Base-by-base conservation (phyloP, 2,888 invertebrate species). In the Cephus pulcher region DNA sequence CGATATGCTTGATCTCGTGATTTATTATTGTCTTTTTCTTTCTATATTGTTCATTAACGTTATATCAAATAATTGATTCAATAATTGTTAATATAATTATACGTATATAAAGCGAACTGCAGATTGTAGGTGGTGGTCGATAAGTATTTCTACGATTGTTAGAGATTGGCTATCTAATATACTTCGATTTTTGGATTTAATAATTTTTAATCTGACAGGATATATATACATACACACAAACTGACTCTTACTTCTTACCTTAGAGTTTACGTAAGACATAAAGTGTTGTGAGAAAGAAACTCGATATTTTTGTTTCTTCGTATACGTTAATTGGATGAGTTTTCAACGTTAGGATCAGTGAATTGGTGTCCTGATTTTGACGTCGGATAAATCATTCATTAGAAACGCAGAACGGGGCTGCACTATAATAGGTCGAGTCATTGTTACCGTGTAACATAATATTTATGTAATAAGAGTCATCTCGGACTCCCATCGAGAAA, bases 371-470 rank as follows among this genome's bases (percentile, higher is more conserved):
- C 71, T 71, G 32, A 71, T 71, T 32, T 15, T 71, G 32, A 34
- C 71, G 71, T 23, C 9, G 56, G 9, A 56, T 71, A 32, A 33
- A 32, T 32, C 71, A 71, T 71, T 56, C 32, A 6, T 33, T 71
- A 12, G 33, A 1, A 71, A 33, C 15, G 71, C 71, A 71, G 71
- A 32, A 71, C 3, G 12, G 71, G 32, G 71, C 12, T 71, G 71
- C 32, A 71, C 12, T 32, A 71, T 71, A 32, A 71, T 71, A 71
- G 32, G 1, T 12, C 33, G 32, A 71, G 71, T 32, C 33, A 77
- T 73, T 74, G 82, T 80, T 81, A 81, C 82, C 69, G 77, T 79
- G 81, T 82, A 82, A 81, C 80, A 76, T 75, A 76, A 78, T 81
- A 76, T 81, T 80, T 80, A 79, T 77, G 80, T 81, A 77, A 76